Percentiles rank a stretch among this genome's conserved stretches.
These are phyloP conservation scores for Heliconius erato DNA, from an alignment of 2,888 invertebrate species.

Conservation along the genomic window DNA sequence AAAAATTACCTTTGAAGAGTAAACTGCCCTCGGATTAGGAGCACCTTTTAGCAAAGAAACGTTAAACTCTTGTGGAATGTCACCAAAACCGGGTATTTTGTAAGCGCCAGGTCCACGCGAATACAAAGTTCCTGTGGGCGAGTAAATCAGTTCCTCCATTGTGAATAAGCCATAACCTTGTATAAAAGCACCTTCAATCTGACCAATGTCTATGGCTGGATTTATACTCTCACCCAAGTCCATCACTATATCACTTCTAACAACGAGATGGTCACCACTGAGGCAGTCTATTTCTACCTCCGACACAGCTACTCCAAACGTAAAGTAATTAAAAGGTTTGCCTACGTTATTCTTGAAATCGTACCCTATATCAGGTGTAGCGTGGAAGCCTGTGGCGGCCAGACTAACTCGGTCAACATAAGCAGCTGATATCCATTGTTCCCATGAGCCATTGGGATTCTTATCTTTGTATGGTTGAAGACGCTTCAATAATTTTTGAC, in stretches of 20 bases:
- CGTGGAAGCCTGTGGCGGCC: conserved; percentile 93
- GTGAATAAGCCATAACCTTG: conserved; percentile 98
- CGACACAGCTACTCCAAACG: conserved; percentile 93
- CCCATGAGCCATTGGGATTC: conserved; percentile 93
- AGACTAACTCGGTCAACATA: conserved; percentile 92
- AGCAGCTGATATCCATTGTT: conserved; percentile 92
- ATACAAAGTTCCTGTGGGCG: conserved; percentile 92
- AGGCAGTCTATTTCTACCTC: conserved; percentile 97
- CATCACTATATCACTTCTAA: conserved; percentile 97
- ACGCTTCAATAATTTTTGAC: conserved; percentile 89
- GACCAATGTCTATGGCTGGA: conserved; percentile 98
- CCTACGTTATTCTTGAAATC: conserved; percentile 90
- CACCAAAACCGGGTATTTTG: conserved; percentile 96
- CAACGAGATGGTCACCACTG: conserved; percentile 96
- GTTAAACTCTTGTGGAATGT: conserved; percentile 96
- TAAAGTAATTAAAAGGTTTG: conserved; percentile 92
- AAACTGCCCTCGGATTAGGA: conserved; percentile 95
- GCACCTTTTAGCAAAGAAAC: conserved; percentile 96
- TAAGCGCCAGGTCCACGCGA: conserved; percentile 97
- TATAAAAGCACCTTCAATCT: conserved; percentile 97
- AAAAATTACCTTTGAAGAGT: conserved; percentile 95
- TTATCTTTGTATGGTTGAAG: conserved; percentile 90
- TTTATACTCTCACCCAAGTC: conserved; percentile 97
- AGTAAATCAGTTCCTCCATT: conserved; percentile 95
- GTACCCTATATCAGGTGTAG: conserved; percentile 90